Conservation (phyloP, 1,140 invertebrate genomes). For the Drosophila eugracilis region DNA sequence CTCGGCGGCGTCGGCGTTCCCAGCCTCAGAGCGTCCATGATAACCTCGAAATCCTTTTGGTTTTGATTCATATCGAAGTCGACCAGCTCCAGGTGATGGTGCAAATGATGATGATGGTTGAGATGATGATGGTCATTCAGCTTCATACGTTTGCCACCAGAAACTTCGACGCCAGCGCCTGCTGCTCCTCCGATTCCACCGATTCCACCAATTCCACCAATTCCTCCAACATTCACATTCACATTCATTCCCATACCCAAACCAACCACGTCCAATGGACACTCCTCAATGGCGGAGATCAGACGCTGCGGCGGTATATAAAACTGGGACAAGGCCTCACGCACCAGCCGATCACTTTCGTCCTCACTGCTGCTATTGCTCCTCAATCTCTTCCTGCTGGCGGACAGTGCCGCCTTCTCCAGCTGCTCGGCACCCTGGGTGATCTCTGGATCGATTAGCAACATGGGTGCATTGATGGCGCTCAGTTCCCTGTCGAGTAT, state of each 20-base stretch:
- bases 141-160: conserved; percentile 49
- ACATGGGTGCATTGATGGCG: conserved; percentile 84
- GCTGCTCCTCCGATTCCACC: conserved; percentile 15
- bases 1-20: conserved; percentile 84
- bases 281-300: conserved; percentile 88
- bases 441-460: conserved; percentile 79
- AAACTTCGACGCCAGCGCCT: conserved; percentile 36
- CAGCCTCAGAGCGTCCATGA: conserved; percentile 84
- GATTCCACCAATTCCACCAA: conserved; percentile 2
- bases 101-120: conserved; percentile 22
- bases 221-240: conserved; percentile 40
- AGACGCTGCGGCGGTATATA: conserved; percentile 90
- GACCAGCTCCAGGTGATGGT: conserved; percentile 77
- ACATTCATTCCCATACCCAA: conserved; percentile 39
- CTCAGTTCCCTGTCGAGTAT: conserved; percentile 82
- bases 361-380: conserved; percentile 86
- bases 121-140: conserved; percentile 12
- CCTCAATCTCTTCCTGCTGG: conserved; percentile 80
- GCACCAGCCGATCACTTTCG: conserved; percentile 87
- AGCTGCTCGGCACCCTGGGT: conserved; percentile 83
- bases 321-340: conserved; percentile 89
- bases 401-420: conserved; percentile 73
- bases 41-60: conserved; percentile 85
- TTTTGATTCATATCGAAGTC: conserved; percentile 84
- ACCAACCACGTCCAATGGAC: conserved; percentile 75